A percentile compares a stretch with the other conserved stretches of the same genome.
phyloP scores from a whole-genome alignment of 1,140 invertebrate genomes.

The Eubasilissa regina region DNA sequence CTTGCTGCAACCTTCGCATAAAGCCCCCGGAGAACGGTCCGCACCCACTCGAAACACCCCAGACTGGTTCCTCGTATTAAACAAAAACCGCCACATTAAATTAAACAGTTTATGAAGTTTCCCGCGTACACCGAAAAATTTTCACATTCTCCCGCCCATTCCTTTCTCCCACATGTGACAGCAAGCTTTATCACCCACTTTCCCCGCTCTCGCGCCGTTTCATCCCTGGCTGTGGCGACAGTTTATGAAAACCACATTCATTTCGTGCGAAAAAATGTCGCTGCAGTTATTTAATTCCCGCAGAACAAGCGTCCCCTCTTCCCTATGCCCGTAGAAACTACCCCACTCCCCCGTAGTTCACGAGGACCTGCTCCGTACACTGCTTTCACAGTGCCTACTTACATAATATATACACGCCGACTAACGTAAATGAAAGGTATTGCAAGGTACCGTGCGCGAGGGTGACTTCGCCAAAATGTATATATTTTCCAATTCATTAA shows the following conservation, averaged over 20 bases:
- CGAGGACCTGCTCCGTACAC: not conserved
- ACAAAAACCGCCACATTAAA: slow-evolving; percentile 34
- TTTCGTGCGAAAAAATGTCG: slow-evolving; percentile 24
- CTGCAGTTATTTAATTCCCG: slow-evolving; percentile 32
- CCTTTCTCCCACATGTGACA: slow-evolving; percentile 10
- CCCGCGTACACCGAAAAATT: slow-evolving; percentile 10
- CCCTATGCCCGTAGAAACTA: not conserved
- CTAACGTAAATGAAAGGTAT: too few species aligned
- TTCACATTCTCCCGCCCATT: slow-evolving; percentile 11
- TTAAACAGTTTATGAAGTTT: slow-evolving; percentile 37
- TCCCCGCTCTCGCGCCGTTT: not conserved
- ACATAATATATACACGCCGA: too few species aligned
- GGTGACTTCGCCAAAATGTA: too few species aligned
- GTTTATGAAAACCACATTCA: slow-evolving; percentile 47
- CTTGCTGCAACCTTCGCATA: not conserved
- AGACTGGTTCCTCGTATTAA: slow-evolving; percentile 17
- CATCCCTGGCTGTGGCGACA: slow-evolving; percentile 18
- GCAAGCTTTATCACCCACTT: slow-evolving; percentile 9
- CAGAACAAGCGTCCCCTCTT: not conserved
- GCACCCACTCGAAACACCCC: not conserved
- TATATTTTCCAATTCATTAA: too few species aligned
- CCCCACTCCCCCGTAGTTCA: not conserved
- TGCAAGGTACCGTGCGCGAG: too few species aligned
- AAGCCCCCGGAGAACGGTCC: not conserved
- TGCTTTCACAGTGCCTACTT: not conserved